Conservation (phyloP, 2,888 invertebrate genomes). For the Cheilosia variabilis region DNA sequence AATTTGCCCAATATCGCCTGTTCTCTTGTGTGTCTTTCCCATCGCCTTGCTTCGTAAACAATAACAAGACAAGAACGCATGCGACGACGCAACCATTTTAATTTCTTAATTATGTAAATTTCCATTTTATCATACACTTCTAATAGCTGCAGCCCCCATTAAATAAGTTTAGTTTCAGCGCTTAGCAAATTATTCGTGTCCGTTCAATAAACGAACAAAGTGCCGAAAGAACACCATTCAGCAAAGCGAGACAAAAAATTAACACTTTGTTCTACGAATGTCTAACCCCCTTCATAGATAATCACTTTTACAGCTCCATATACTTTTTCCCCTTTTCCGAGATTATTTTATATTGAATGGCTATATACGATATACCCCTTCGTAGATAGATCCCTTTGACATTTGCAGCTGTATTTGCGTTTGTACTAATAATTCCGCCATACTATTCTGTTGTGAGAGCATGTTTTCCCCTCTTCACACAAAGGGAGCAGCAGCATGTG, state of each 20-base stretch:
- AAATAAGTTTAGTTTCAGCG: neutral
- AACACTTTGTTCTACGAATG: too few relatives aligned
- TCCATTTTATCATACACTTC: neutral
- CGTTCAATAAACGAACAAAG: constrained; percentile 31
- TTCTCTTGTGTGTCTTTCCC: neutral
- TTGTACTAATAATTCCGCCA: constrained; percentile 19
- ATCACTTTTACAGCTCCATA: neutral
- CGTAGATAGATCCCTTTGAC: neutral
- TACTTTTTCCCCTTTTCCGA: neutral
- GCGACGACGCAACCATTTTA: neutral
- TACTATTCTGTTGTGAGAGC: neutral
- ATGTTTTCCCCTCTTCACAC: constrained; percentile 8
- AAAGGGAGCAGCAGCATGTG: neutral
- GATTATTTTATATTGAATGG: neutral
- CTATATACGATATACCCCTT: neutral
- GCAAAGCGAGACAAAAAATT: too few relatives aligned
- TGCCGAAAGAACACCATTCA: neutral
- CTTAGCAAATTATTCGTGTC: neutral
- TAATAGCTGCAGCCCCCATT: neutral
- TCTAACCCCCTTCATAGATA: neutral
- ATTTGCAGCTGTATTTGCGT: neutral
- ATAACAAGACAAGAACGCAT: neutral
- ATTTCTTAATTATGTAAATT: constrained; percentile 20
- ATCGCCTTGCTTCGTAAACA: neutral
- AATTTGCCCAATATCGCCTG: neutral